Base-by-base conservation (phyloP, 2,797 vertebrate species). In the Chiroxiphia lanceolata region DNA sequence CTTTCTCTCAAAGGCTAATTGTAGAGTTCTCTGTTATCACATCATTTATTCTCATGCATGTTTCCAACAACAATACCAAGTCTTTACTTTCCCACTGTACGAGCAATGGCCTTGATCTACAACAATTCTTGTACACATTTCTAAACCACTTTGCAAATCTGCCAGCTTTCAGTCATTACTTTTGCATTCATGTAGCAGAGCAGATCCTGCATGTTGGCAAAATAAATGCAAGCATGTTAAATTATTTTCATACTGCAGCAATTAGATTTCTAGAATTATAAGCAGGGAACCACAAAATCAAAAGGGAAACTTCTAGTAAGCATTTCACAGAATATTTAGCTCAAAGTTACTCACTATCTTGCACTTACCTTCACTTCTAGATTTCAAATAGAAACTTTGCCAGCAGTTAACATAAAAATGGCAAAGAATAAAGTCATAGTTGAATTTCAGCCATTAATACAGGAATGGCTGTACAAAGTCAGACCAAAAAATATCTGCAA, bases 1-100 rank as follows among this genome's bases (percentile, higher is more conserved):
- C 38, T 71, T 78, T 44, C 23, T 25, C 65, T 81, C 60, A 59
- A 74, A 59, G 26, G 44, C 23, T 57, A 69, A 78, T 9, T 42
- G 65, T 7, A 86, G 51, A 83, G 15, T 29, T 22, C 29, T 51
- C 64, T 68, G 40, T 36, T 61, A n/a, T 19, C 40, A 75, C 26
- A 14, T 12, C 1, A 1, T 44, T 64, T 45, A 50, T 27, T 70
- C 34, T n/a, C 63, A 6, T 11, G n/a, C 61, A 81, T 0, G 0
- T 27, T 59, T 54, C 45, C 26, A 83, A 36, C 27, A 86, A 65
- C 4, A 9, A 54, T 5, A 45, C 16, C 18, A 59, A 51, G 13
- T 22, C 47, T 63, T 81, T 40, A 57, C 42, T 70, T 59, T 74
- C 61, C 57, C 51, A 26, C 18, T 59, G 11, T 10, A 38, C 3